Evolutionary conservation across 2,113 vertebrate species (phyloP).

Genomic region (Collichthys lucidus): DNA sequence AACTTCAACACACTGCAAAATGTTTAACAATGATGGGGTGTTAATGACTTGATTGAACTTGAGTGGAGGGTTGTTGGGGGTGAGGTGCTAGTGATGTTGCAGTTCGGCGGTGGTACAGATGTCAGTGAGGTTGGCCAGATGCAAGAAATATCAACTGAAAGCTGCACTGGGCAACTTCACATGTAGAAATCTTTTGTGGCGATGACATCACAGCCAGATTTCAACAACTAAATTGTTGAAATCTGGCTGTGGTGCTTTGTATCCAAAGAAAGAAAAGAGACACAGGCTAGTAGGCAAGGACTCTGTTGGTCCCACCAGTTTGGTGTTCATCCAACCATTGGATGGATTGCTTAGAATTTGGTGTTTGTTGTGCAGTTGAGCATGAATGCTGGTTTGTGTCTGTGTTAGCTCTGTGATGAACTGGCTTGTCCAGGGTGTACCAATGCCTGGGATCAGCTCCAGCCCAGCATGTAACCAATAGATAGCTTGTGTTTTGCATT

Average conservation of each 20-base stretch:
- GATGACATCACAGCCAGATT: no score
- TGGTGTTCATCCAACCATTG: no score
- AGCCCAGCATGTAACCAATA: no score
- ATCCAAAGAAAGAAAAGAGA: neutral
- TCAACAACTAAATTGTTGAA: neutral
- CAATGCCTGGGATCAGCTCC: no score
- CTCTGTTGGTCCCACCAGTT: no score
- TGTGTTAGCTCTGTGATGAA: no score
- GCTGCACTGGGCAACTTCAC: neutral
- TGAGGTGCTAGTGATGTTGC: neutral
- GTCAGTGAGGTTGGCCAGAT: neutral
- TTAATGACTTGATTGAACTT: conserved; percentile 18
- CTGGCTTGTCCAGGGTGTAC: no score
- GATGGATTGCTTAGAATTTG: no score
- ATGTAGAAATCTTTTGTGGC: neutral
- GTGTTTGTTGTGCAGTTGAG: no score
- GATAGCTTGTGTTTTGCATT: no score
- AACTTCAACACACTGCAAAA: conserved; percentile 6
- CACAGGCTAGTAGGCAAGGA: no score
- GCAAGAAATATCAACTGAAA: neutral
- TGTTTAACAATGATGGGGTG: conserved; percentile 19
- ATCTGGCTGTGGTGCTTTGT: neutral
- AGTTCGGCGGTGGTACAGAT: conserved; percentile 14
- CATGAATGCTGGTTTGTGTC: no score
- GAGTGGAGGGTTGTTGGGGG: neutral